Base-by-base conservation (phyloP, 2,113 vertebrate genomes). In the Bettongia penicillata region DNA sequence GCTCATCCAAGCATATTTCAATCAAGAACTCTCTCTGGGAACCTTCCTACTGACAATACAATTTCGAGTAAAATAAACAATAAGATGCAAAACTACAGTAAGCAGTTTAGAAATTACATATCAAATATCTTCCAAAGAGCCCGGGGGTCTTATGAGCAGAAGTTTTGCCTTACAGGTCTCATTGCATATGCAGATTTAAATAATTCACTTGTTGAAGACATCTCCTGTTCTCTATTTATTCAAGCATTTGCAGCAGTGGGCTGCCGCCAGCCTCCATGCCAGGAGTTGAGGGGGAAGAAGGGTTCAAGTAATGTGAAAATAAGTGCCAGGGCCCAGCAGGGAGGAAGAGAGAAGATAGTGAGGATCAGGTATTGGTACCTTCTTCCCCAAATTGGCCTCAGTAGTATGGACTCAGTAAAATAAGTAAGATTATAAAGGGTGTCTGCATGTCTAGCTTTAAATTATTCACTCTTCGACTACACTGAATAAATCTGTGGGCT, bases 161-260 rank as follows among this genome's bases (percentile, higher is more conserved):
- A 98, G n/a, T 97, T 98, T 98, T 98, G 97, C 97, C 97, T 98
- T 98, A 96, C 93, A 98, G 96, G 68, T 98, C 94, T 98, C 95
- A 98, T 98, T 98, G 91, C 91, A 97, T 97, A 98, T 98, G 97
- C 97, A 98, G 98, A 98, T 98, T 98, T 98, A 98, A 98, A 98
- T 98, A 98, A 98, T 98, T 98, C 95, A 98, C 91, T 98, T 98
- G 95, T 98, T 98, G 98, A 98, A 98, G 97, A 98, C 96, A 96
- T 98, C 94, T 98, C 91, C 93, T 96, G 90, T 97, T 97, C 95
- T 98, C 77, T 97, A 97, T 98, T 98, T 98, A 98, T 97, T 98
- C 92, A 97, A 98, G 49, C 51, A 95, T 97, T 98, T 98, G 95
- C 93, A 93, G 94, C 25, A 53, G 53, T 77, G 95, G 95, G 89